Evolutionary conservation across 1,140 invertebrate genomes (phyloP).

Genomic region (Druon quercuslanigerum): DNA sequence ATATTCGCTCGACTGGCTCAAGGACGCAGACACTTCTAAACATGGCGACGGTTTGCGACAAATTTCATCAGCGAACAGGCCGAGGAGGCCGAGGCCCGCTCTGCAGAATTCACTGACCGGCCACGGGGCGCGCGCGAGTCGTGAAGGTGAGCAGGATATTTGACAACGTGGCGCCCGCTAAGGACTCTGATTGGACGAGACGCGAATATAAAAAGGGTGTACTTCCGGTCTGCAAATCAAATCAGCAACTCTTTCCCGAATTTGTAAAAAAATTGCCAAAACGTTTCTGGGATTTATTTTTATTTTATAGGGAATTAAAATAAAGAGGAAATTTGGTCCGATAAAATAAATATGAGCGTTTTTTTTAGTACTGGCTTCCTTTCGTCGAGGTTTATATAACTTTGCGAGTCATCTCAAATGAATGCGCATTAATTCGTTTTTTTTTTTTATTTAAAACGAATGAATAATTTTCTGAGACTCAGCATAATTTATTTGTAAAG

Average conservation of each 20-base stretch:
- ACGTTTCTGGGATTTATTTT: too few relatives aligned
- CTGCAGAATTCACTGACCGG: background rate
- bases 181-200: constrained; percentile 50
- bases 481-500: too few relatives aligned
- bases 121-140: constrained; percentile 57
- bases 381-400: too few relatives aligned
- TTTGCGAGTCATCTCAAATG: too few relatives aligned
- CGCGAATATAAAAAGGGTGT: constrained; percentile 45
- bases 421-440: too few relatives aligned
- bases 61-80: constrained; percentile 50
- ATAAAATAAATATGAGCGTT: too few relatives aligned
- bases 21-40: constrained; percentile 77
- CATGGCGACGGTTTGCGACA: constrained; percentile 76
- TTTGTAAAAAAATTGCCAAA: background rate
- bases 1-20: constrained; percentile 75
- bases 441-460: too few relatives aligned
- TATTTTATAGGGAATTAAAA: too few relatives aligned
- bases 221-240: constrained; percentile 53
- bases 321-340: too few relatives aligned
- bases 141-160: constrained; percentile 27
- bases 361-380: too few relatives aligned
- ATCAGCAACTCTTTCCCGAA: constrained; percentile 55
- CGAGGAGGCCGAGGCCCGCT: constrained; percentile 10
- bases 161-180: constrained; percentile 57
- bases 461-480: too few relatives aligned